A percentile compares a stretch with the other conserved stretches of the same genome.
phyloP scores from a whole-genome alignment of 2,888 invertebrate genomes.

The Microctonus hyperodae region DNA sequence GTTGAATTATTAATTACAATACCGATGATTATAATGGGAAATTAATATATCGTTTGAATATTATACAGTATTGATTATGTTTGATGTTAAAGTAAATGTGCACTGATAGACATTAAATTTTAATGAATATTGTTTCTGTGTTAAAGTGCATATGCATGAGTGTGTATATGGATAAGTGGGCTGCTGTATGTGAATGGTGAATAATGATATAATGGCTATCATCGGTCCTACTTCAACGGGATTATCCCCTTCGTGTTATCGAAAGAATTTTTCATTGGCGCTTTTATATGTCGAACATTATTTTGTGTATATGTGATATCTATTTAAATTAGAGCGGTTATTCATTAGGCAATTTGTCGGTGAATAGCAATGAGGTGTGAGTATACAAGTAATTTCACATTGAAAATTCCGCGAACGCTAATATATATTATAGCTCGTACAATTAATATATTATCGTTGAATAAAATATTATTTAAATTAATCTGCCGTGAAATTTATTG shows the following conservation, averaged over 20 bases:
- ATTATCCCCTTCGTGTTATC: constrained; percentile 18
- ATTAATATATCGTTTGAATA: constrained; percentile 39
- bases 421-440: background rate
- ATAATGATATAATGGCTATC: constrained; percentile 12
- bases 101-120: background rate
- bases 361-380: background rate
- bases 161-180: background rate
- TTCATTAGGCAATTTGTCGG: constrained; percentile 13
- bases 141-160: no score
- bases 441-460: background rate
- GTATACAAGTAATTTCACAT: background rate
- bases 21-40: constrained; percentile 35
- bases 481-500: background rate
- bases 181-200: background rate
- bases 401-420: background rate
- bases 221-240: constrained; percentile 5
- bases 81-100: background rate
- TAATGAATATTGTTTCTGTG: background rate
- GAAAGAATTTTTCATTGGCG: background rate
- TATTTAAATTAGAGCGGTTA: background rate
- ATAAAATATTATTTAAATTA: background rate
- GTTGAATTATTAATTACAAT: constrained; percentile 42
- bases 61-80: constrained; percentile 30
- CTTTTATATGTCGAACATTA: background rate
- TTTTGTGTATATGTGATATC: background rate